phyloP scores from a whole-genome alignment of 2,797 vertebrate genomes.

The Ciconia nigra region DNA sequence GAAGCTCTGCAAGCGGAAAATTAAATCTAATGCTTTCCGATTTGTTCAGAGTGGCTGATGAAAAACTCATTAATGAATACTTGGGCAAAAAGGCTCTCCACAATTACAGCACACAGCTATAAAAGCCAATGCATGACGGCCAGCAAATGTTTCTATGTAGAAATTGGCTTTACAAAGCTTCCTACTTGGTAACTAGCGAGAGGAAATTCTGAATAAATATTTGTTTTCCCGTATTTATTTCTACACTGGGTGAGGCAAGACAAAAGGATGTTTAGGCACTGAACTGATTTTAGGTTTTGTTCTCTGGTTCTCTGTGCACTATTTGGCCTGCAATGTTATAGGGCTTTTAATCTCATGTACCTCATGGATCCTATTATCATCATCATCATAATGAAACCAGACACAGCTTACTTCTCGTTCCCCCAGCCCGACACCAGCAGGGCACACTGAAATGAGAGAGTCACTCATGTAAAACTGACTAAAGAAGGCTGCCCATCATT shows the following conservation, averaged over 20 bases:
- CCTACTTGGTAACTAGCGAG: neutral
- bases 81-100: neutral
- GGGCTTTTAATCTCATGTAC: neutral
- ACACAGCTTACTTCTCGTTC: slow-evolving; percentile 67
- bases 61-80: neutral
- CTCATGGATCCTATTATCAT: neutral
- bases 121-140: neutral
- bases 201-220: slow-evolving; percentile 64
- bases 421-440: slow-evolving; percentile 4
- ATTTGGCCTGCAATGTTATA: neutral
- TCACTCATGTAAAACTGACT: slow-evolving; percentile 35
- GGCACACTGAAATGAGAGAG: slow-evolving; percentile 41
- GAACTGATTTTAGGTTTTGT: slow-evolving; percentile 37
- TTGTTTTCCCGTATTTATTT: slow-evolving; percentile 59
- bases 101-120: neutral
- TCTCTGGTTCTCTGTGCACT: neutral
- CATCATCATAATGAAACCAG: slow-evolving; percentile 73
- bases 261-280: slow-evolving; percentile 53
- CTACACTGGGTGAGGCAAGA: slow-evolving; percentile 45
- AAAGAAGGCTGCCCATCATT: neutral
- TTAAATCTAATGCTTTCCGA: neutral
- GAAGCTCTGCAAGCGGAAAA: neutral
- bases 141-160: neutral
- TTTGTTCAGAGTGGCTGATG: neutral
- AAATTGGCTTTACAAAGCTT: neutral